Conservation (phyloP, 2,888 invertebrate genomes). For the Drosophila recens region DNA sequence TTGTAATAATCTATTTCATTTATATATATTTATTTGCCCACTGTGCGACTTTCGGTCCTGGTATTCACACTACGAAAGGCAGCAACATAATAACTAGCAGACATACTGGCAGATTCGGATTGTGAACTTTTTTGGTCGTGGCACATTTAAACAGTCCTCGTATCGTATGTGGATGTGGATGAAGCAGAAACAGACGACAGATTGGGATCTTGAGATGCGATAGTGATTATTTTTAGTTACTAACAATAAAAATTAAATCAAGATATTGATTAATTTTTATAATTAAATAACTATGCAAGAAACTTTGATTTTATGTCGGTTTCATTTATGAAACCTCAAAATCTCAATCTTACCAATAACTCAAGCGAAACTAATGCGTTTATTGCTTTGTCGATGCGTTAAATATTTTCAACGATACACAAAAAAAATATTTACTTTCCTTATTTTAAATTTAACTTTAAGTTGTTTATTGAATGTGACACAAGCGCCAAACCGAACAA, state of each 20-base stretch:
- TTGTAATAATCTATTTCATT: background rate
- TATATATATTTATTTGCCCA: slow-evolving; percentile 7
- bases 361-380: slow-evolving; percentile 42
- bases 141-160: slow-evolving; percentile 5
- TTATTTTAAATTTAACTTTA: background rate
- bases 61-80: slow-evolving; percentile 22
- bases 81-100: slow-evolving; percentile 48
- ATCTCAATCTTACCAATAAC: slow-evolving; percentile 22
- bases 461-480: slow-evolving; percentile 2
- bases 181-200: background rate
- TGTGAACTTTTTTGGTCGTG: slow-evolving; percentile 16
- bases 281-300: background rate
- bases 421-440: slow-evolving; percentile 8
- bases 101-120: slow-evolving; percentile 59
- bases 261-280: background rate
- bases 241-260: background rate
- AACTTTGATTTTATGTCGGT: background rate
- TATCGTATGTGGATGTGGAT: background rate
- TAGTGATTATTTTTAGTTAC: background rate
- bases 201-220: background rate
- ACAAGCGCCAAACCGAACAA: background rate
- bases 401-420: slow-evolving; percentile 24
- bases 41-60: slow-evolving; percentile 27
- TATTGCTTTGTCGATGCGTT: slow-evolving; percentile 33
- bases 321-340: background rate